Evolutionary conservation across 2,888 invertebrate species (phyloP), one percentile per base, ranked within the genome.

Genomic region (Drosophila glabriapex): DNA sequence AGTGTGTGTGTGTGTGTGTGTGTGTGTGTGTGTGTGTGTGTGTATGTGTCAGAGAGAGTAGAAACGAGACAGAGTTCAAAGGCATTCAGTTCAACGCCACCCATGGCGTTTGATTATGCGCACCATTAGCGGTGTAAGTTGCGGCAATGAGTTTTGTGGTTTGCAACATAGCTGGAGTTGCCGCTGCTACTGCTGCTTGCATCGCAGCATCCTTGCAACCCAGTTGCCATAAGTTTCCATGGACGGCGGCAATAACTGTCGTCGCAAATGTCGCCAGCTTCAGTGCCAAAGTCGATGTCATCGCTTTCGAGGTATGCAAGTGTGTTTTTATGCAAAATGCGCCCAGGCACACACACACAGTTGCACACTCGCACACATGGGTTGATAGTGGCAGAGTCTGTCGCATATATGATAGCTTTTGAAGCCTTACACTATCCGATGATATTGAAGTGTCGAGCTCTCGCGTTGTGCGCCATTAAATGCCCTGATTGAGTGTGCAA

Each of bases 91-190:
- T 31, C 31, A 31, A 31, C 31, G 83, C 89, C 90, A 86, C 82
- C 89, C 90, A 85, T 78, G 79, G 81, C 85, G 89, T 91, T 91
- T 91, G 90, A 92, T 90, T 91, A 92, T 91, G 91, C 80, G 88
- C 88, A 78, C 89, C 90, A 91, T 91, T 91, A 91, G 88, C 85
- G 85, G 89, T 85, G 88, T 86, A 89, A 89, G 88, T 91, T 91
- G 88, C 83, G 82, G 90, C 90, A 91, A 91, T 89, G 88, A 88
- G 91, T 89, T 90, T 90, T 85, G 91, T 68, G 85, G 87, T 73
- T 85, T 85, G 68, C 68, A 71, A 67, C 83, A 65, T 16, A 63
- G 71, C 71, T 50, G 28, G 35, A 29, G 56, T 56, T 56, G 39
- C 39, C 39, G 25, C 46, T 35, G 16, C 33, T 54, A 0, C 16